Conservation (phyloP, 2,113 vertebrate genomes). For the Genyomyrus donnyi region DNA sequence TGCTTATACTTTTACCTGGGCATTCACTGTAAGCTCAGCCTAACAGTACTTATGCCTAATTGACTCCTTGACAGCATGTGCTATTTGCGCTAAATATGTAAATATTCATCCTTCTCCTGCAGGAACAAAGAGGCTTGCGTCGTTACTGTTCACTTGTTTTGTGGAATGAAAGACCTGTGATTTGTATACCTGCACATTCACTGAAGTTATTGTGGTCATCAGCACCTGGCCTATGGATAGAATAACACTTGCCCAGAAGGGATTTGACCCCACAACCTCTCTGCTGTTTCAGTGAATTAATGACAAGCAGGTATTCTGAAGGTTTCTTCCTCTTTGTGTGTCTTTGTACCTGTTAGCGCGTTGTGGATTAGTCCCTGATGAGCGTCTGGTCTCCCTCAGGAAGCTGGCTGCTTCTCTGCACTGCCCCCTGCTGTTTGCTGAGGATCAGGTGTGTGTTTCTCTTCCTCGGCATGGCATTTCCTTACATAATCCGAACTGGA, state of each 20-base stretch:
- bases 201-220: background rate
- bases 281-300: background rate
- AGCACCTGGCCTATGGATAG: background rate
- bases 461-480: background rate
- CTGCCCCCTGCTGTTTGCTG: constrained; percentile 59
- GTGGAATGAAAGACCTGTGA: background rate
- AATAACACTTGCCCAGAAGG: background rate
- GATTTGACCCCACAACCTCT: background rate
- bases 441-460: constrained; percentile 54
- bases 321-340: constrained; percentile 4
- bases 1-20: background rate
- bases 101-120: background rate
- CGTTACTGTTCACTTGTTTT: background rate
- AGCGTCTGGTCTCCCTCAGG: constrained; percentile 48
- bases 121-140: background rate
- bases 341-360: constrained; percentile 43
- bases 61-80: background rate
- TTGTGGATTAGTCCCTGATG: constrained; percentile 34
- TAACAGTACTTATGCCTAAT: background rate
- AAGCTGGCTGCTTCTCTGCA: constrained; percentile 51
- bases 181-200: background rate
- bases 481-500: background rate
- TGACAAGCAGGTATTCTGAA: background rate
- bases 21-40: background rate
- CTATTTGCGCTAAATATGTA: background rate